Base-by-base conservation (phyloP, 2,797 vertebrate species). In the Lepilemur septentrionalis region DNA sequence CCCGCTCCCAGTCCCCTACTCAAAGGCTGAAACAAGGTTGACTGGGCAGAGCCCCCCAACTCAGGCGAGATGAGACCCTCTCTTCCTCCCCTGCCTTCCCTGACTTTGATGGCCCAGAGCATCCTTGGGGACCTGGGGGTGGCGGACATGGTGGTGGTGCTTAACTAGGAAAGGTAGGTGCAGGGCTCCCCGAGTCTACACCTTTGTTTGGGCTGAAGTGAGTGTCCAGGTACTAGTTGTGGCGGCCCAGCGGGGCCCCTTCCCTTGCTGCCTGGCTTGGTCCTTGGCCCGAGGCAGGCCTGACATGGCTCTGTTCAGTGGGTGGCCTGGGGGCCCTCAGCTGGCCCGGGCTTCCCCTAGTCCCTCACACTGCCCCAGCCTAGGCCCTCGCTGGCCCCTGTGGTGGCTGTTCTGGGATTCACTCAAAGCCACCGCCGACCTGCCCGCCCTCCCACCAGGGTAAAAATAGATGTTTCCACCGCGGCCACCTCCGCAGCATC, bases 381-480 rank as follows among this genome's bases (percentile, higher is more conserved):
- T 25, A 59, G 46, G 59, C 69, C 76, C 80, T 94, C 81, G 9
- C 65, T 61, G 50, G 95, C 73, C 91, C 94, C 57, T 38, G 57
- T 83, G 89, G 91, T 93, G 83, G 95, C 93, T 73, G 65, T 78
- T 65, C 69, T 72, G 90, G 57, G 89, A 57, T 78, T 95, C 91
- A 59, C 63, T 94, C 72, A 95, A 88, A 96, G 93, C 96, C 79
- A 91, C 82, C 0, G 2, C 94, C 82, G 91, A 97, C 96, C 97
- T 97, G 94, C 79, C 72, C 95, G 89, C 96, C 95, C 7, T 48
- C 83, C 96, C 9, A 76, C 93, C 20, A 59, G 92, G 83, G 96
- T 89, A 57, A 97, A 98, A 98, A 98, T 97, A 98, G 97, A 95
- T 85, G 87, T 96, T 97, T 98, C 97, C 95, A 96, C 91, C 38